phyloP scores from a whole-genome alignment of 2,888 invertebrate species.

The Agrotis ipsilon region DNA sequence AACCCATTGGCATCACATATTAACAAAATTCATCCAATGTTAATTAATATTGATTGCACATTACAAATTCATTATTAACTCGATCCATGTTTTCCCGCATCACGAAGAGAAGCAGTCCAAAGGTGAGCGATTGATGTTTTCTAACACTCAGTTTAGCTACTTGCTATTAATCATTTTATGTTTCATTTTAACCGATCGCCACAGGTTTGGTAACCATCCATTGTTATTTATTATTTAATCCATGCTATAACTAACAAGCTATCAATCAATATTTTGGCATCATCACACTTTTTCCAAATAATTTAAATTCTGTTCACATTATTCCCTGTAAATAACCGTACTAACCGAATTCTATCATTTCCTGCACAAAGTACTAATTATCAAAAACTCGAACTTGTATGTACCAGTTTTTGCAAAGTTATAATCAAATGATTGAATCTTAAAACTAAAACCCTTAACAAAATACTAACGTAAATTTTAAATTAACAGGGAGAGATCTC shows the following conservation, averaged over 20 bases:
- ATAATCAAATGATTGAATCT: not conserved
- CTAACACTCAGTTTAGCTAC: conserved; percentile 44
- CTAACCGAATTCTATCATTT: not conserved
- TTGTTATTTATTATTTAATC: conserved; percentile 35
- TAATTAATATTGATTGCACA: conserved; percentile 84
- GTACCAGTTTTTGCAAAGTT: not conserved
- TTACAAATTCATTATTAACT: conserved; percentile 75
- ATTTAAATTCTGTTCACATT: not conserved
- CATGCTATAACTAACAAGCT: conserved; percentile 32
- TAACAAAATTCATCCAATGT: conserved; percentile 71
- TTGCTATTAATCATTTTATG: conserved; percentile 38
- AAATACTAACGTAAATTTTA: conserved; percentile 18
- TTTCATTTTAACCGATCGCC: conserved; percentile 33
- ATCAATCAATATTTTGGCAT: not conserved
- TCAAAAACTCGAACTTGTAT: not conserved
- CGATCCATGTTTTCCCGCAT: conserved; percentile 81
- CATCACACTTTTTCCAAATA: conserved; percentile 3
- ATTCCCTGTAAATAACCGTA: conserved; percentile 28
- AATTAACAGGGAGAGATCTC: conserved; percentile 92
- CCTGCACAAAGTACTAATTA: conserved; percentile 7
- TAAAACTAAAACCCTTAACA: not conserved
- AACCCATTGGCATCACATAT: conserved; percentile 72
- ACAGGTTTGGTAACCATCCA: conserved; percentile 22
- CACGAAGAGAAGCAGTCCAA: conserved; percentile 78
- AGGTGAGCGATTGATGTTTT: conserved; percentile 76